Percentiles rank a stretch among this genome's conserved stretches.
These are phyloP conservation scores for Trissoscelio sp. DNA, from an alignment of 2,888 invertebrate genomes.

Conservation along the genomic window DNA sequence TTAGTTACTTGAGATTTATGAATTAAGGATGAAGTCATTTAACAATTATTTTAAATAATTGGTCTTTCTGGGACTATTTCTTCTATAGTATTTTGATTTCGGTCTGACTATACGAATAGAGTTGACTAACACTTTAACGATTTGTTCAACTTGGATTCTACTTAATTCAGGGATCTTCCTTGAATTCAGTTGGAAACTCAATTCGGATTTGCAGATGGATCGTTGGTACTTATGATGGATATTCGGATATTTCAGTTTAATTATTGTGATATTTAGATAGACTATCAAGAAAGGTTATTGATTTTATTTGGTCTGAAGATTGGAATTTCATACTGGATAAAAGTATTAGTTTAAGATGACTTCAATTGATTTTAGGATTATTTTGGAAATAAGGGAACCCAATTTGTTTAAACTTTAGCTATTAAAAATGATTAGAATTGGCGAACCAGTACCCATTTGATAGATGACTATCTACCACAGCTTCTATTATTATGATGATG, in stretches of 20 bases:
- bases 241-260: neutral
- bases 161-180: neutral
- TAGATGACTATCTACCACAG: too few relatives aligned
- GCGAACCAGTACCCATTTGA: too few relatives aligned
- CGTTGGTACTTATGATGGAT: neutral
- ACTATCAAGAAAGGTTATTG: neutral
- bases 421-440: too few relatives aligned
- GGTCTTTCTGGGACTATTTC: too few relatives aligned
- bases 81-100: too few relatives aligned
- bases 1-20: too few relatives aligned
- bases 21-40: too few relatives aligned
- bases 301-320: neutral
- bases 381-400: too few relatives aligned
- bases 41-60: too few relatives aligned
- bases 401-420: too few relatives aligned
- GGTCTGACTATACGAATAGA: too few relatives aligned
- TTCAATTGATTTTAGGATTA: neutral
- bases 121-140: neutral
- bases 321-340: neutral
- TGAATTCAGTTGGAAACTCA: neutral
- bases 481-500: neutral
- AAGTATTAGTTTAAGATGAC: neutral
- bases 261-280: neutral
- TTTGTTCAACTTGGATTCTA: neutral
- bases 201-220: neutral